phyloP scores from a whole-genome alignment of 2,888 invertebrate genomes.

The Ophion slaviceki region DNA sequence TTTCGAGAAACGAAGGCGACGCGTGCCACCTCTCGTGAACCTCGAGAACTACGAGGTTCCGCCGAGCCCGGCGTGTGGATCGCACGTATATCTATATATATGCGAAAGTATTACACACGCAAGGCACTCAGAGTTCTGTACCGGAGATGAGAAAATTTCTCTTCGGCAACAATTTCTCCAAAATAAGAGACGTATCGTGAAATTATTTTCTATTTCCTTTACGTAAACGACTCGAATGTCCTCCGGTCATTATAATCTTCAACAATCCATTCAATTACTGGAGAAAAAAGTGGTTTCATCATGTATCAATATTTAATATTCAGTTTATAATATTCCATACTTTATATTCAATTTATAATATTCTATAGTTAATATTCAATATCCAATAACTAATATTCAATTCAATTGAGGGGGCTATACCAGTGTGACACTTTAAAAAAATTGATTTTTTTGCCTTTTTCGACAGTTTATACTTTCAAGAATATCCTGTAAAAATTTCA shows the following conservation, averaged over 20 bases:
- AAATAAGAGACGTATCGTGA: background rate
- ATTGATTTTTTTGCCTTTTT: no score
- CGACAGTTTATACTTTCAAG: no score
- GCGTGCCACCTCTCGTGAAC: constrained; percentile 34
- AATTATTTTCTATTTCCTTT: background rate
- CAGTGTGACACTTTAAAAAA: no score
- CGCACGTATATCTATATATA: background rate
- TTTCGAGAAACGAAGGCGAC: constrained; percentile 60
- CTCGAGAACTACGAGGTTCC: constrained; percentile 18
- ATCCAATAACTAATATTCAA: no score
- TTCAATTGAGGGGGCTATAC: no score
- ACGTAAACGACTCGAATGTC: background rate
- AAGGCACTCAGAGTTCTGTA: background rate
- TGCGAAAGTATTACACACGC: constrained; percentile 33
- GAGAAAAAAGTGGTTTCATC: background rate
- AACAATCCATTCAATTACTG: background rate
- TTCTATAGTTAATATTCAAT: no score
- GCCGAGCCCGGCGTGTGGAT: background rate
- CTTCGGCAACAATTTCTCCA: background rate
- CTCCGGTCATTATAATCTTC: background rate
- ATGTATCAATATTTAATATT: background rate
- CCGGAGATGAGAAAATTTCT: constrained; percentile 24
- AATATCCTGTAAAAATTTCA: no score
- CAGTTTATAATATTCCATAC: background rate
- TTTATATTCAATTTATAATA: no score